Evolutionary conservation across 2,113 vertebrate genomes (phyloP).

Genomic region (Ahaetulla prasina): DNA sequence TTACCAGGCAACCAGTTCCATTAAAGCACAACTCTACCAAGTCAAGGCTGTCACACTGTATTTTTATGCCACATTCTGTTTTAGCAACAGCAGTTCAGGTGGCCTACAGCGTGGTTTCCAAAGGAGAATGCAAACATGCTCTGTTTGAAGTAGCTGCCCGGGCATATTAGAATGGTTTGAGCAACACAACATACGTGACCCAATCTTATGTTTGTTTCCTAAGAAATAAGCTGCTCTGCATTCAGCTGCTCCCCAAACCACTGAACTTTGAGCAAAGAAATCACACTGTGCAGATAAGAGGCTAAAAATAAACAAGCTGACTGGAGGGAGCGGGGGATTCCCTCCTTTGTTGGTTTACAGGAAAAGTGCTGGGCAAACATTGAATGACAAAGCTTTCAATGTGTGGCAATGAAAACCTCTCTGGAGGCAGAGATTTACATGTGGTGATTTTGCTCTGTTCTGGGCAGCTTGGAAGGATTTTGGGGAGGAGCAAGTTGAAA

Average conservation of each 20-base stretch:
- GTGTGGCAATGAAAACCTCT: background rate
- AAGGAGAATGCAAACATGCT: background rate
- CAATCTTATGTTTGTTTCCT: background rate
- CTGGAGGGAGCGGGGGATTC: background rate
- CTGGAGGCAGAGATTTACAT: too few species aligned
- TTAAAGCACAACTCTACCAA: conserved; percentile 7
- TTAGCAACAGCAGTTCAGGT: background rate
- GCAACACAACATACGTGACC: background rate
- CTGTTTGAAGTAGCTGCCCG: background rate
- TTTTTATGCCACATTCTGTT: background rate
- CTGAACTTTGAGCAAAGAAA: background rate
- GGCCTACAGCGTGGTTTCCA: background rate
- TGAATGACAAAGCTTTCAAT: background rate
- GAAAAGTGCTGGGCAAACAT: background rate
- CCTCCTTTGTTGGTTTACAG: background rate
- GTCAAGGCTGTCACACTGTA: background rate
- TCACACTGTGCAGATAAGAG: background rate
- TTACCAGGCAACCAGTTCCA: background rate
- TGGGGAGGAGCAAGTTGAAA: background rate
- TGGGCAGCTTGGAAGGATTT: background rate
- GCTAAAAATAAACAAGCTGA: background rate
- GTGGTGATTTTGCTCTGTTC: background rate
- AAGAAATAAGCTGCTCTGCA: background rate
- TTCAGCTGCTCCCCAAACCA: background rate
- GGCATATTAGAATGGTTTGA: background rate